Evolutionary conservation across 2,113 vertebrate species (phyloP).

Genomic region (Regulus satrapa): DNA sequence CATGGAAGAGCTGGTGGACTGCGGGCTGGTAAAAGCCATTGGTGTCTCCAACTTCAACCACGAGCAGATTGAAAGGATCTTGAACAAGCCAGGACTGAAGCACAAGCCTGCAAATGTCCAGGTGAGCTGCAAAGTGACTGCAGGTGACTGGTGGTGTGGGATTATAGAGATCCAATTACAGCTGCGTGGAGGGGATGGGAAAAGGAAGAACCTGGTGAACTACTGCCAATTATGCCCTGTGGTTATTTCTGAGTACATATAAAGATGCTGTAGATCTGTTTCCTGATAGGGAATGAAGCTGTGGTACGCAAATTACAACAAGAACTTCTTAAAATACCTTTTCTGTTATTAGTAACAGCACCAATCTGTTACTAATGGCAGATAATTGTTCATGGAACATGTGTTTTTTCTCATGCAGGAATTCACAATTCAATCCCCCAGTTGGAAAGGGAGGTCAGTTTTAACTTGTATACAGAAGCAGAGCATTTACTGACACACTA

Average conservation of each 20-base stretch:
- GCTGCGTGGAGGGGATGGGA: background rate
- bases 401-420: background rate
- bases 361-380: background rate
- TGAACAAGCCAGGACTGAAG: slow-evolving; percentile 89
- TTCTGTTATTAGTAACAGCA: background rate
- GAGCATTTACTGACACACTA: background rate
- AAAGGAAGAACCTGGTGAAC: background rate
- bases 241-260: background rate
- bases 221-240: background rate
- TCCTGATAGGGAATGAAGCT: background rate
- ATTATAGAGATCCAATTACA: background rate
- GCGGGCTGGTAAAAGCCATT: slow-evolving; percentile 86
- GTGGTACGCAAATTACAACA: background rate
- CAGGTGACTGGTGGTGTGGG: background rate
- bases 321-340: background rate
- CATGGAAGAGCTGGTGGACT: slow-evolving; percentile 90
- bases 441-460: background rate
- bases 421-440: background rate
- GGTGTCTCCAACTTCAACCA: slow-evolving; percentile 93
- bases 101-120: slow-evolving; percentile 87
- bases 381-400: background rate
- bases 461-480: background rate
- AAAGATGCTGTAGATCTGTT: background rate
- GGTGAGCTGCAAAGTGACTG: slow-evolving; percentile 63
- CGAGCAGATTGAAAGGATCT: slow-evolving; percentile 82